phyloP scores from a whole-genome alignment of 2,113 vertebrate species.

The Coregonus clupeaformis region DNA sequence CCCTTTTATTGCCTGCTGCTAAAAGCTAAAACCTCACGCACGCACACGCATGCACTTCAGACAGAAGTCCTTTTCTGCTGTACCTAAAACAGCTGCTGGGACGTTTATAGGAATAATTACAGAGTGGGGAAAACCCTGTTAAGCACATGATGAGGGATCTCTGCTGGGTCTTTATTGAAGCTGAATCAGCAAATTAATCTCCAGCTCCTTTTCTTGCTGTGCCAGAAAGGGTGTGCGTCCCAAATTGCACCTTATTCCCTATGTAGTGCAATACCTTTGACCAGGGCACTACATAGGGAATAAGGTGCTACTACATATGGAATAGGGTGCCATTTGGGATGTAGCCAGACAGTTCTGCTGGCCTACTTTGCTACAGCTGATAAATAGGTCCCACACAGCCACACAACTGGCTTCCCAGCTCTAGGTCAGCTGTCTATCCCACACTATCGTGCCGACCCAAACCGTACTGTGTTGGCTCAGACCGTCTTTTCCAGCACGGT shows the following conservation, averaged over 20 bases:
- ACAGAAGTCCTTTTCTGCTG: conserved; percentile 45
- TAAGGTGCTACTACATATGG: too few species aligned
- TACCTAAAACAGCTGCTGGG: conserved; percentile 47
- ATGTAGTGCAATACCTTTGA: too few species aligned
- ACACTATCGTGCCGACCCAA: too few species aligned
- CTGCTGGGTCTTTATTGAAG: conserved; percentile 39
- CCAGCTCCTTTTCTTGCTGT: background rate
- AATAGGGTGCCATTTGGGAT: too few species aligned
- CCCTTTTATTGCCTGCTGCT: conserved; percentile 51
- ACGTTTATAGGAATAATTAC: conserved; percentile 60
- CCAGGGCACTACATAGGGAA: too few species aligned
- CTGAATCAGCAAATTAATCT: conserved; percentile 51
- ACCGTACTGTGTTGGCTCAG: too few species aligned
- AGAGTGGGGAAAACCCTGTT: conserved; percentile 36
- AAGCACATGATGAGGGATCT: conserved; percentile 58
- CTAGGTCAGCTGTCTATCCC: too few species aligned
- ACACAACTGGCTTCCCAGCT: too few species aligned
- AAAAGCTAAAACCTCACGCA: conserved; percentile 25
- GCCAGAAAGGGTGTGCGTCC: background rate
- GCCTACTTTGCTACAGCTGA: background rate
- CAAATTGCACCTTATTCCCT: too few species aligned
- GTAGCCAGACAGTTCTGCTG: background rate
- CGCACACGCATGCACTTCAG: conserved; percentile 7
- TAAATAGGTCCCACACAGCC: conserved; percentile 8
- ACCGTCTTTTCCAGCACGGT: too few species aligned